Base-by-base conservation (phyloP, 2,113 vertebrate genomes). In the Myotis davidii region DNA sequence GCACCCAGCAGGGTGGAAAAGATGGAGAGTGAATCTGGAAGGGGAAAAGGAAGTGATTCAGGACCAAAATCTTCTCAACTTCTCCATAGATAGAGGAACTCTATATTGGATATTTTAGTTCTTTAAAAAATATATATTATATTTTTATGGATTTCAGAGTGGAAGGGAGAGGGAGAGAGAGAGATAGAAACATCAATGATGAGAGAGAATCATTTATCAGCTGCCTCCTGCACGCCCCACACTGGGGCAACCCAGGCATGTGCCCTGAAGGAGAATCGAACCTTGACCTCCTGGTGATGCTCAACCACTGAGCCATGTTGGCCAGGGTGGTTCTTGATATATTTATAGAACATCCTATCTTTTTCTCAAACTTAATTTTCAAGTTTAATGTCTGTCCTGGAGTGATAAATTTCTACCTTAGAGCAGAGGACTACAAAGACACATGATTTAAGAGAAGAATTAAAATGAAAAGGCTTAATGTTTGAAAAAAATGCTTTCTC, bases 381-480 rank as follows among this genome's bases (percentile, higher is more conserved):
- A 78, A 78, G 79, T 78, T 84, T 79, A 85, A 85, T 72, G 27
- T 88, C 85, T 88, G 5, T 21, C 39, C 8, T 11, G 16, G 39
- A 83, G 39, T 61, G 64, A 79, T 73, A 54, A 9, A 72, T 85
- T 54, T 73, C 64, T 79, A 54, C n/a, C 23, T 79, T 37, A 72
- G 45, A 93, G 72, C 42, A 64, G 72, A 88, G 69, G 39, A 32
- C 72, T 72, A 21, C 50, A 83, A 72, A 56, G 42, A 72, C 78
- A 61, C 42, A 14, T 5, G 52, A 92, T 89, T 89, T 70, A 92
- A 88, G 77, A 70, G 78, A 88, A 64, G 34, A 91, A 59, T 67
- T 32, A 77, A 69, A 94, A 74, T 3, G 13, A 81, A 73, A 34
- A 67, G 74, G 21, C 45, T 48, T 27, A 81, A 65, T 65, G 29